Base-by-base conservation (phyloP, 2,113 vertebrate genomes). In the Stictonetta naevosa region DNA sequence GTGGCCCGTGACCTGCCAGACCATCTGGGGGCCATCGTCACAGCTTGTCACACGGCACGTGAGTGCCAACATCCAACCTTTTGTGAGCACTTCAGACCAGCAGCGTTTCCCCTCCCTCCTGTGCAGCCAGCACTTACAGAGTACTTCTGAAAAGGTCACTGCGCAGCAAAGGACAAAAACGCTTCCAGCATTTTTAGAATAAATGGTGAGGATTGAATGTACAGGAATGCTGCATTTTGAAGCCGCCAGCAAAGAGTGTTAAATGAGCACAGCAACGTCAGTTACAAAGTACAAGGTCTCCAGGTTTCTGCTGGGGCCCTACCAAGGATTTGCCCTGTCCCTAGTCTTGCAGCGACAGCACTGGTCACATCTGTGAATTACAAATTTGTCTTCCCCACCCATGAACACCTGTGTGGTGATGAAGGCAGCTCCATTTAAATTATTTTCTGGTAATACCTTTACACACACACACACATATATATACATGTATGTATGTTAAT, bases 41-140 rank as follows among this genome's bases (percentile, higher is more conserved):
- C 56, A 5, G 33, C 33, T n/a, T n/a, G 56, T n/a, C 33, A 59
- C 26, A 15, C 26, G 3, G 52, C 52, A 26, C 23, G 25, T 53
- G 52, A 26, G 25, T 53, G 52, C 26, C 52, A 53, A 14, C 52
- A 14, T 53, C 52, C 52, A 26, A 28, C 52, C 52, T 28, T 53
- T 14, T 28, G 8, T 53, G 25, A 53, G 52, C 13, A 8, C 52
- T 53, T 53, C 5, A 23, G 63, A 64, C 34, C 50, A 44, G 13
- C 23, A 42, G 19, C 11, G 7, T 52, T 29, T 62, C 31, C 20
- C 31, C 31, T 33, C 10, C 25, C 36, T 58, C 42, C 26, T 44
- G 42, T 6, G 4, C 22, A 52, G 48, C 20, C 22, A 20, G 71
- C 4, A 28, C 22, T 36, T 0, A 0, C 10, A 26, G 22, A 83